Base-by-base conservation (phyloP, 1,140 invertebrate species). In the Mactra quadrangularis region DNA sequence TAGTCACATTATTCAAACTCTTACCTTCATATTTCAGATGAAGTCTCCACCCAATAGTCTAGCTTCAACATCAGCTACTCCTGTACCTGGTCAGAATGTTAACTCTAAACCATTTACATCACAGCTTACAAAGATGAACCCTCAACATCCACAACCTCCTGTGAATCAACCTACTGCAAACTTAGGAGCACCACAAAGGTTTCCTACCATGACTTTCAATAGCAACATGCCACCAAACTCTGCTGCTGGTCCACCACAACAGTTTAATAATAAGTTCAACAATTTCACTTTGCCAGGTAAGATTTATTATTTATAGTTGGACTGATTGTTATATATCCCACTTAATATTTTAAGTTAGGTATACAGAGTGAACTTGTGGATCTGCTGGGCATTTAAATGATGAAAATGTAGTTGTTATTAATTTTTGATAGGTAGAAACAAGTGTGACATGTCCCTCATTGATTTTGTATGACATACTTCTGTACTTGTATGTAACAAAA, bases 21-120 rank as follows among this genome's bases (percentile, higher is more conserved):
- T n/a, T n/a, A n/a, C n/a, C 15, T 57, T 25, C 55, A 33, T 62
- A 62, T 82, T 83, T 3, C 77, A 89, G 88, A 55, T 89, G 83
- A 87, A 87, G 70, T 89, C 88, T 4, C 86, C 88, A n/a, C 83
- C 85, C n/a, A 77, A 41, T 52, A 35, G 25, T 25, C 41, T 57
- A 19, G 33, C 68, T 7, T 33, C 59, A 35, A 57, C 59, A 22
- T 66, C 25, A 27, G 68, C 33, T 22, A 38, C 62, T 22, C 25
- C 84, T 13, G 64, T 85, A 25, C 75, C 78, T 75, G 77, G 70
- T 11, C 75, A 77, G 57, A 82, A 82, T 60, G 68, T 82, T 22
- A 82, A 75, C 70, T 82, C 79, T n/a, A 82, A 82, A 66, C 79
- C 79, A 27, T 82, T 82, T 41, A 82, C 79, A 15, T 75, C 79